phyloP scores from a whole-genome alignment of 2,888 invertebrate species.

The Helicoverpa assulta region DNA sequence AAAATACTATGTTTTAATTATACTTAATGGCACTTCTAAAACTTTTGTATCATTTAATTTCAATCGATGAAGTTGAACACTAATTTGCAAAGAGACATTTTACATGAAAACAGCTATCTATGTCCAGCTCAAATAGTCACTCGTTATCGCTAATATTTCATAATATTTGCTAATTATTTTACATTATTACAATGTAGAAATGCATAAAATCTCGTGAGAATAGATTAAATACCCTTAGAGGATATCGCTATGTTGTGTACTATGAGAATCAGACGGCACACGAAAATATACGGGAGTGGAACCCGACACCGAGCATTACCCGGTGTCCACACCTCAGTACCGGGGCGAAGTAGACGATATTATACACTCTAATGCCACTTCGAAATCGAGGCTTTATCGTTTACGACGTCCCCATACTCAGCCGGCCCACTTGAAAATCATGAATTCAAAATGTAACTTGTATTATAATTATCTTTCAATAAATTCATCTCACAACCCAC shows the following conservation, averaged over 20 bases:
- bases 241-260: conserved; percentile 48
- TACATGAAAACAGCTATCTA: conserved; percentile 51
- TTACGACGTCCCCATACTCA: conserved; percentile 19
- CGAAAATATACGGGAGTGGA: conserved; percentile 33
- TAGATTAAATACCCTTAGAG: conserved; percentile 49
- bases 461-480: conserved; percentile 64
- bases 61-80: conserved; percentile 53
- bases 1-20: conserved; percentile 82
- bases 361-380: no score
- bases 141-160: conserved; percentile 44
- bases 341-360: conserved; percentile 9
- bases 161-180: conserved; percentile 60
- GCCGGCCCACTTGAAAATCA: conserved; percentile 29
- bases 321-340: conserved; percentile 10
- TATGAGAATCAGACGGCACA: conserved; percentile 49
- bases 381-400: not conserved
- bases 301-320: conserved; percentile 21
- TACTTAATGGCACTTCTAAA: conserved; percentile 86
- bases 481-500: conserved; percentile 79
- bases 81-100: conserved; percentile 50
- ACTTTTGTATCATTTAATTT: conserved; percentile 67
- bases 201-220: conserved; percentile 59
- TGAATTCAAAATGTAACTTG: conserved; percentile 52
- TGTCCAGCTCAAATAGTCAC: conserved; percentile 48
- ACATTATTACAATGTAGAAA: conserved; percentile 61